Evolutionary conservation across 2,888 invertebrate genomes (phyloP), one percentile per base, ranked within the genome.

Genomic region (Rhagonycha fulva): DNA sequence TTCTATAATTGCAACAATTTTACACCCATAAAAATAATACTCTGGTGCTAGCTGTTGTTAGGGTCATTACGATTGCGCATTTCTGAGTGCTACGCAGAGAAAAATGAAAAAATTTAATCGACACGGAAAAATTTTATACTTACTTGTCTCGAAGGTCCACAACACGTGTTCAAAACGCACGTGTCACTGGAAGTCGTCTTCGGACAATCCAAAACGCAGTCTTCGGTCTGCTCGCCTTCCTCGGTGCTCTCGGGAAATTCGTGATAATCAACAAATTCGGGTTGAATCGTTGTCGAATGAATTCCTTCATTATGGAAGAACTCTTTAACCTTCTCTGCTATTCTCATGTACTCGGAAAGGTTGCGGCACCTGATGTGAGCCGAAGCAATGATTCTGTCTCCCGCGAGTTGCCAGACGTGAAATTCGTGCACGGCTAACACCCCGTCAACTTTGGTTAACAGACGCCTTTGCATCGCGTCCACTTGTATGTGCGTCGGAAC

Each of bases 301-400:
- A 99, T 98, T 70, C 98, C 98, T 88, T 98, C 98, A 86, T 98
- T 96, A 88, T 99, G 99, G 89, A 99, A 98, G 89, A 98, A 96
- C 86, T 96, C 95, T 88, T 98, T 99, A 9, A 98, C 96, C 86
- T 96, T 95, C 86, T 96, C 96, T 0, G 98, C 98, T 80, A 99
- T 96, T 86, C 95, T 95, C 97, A 98, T 98, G 87, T 99, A 99
- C 86, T 98, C 98, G 0, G 95, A 94, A 74, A 98, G 89, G 88
- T 98, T 98, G 83, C 96, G 93, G 90, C 98, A 98, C 82, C 95
- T 95, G 85, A 99, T 97, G 86, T 99, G 98, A 5, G 98, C 98
- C 12, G 98, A 98, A 71, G 98, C 98, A 81, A 99, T 98, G 81
- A 98, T 98, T 81, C 98, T 92, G 88, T 98, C 97, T 0, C 98